Evolutionary conservation across 2,797 vertebrate genomes (phyloP).

Genomic region (Microctenopoma stevenorrisi): DNA sequence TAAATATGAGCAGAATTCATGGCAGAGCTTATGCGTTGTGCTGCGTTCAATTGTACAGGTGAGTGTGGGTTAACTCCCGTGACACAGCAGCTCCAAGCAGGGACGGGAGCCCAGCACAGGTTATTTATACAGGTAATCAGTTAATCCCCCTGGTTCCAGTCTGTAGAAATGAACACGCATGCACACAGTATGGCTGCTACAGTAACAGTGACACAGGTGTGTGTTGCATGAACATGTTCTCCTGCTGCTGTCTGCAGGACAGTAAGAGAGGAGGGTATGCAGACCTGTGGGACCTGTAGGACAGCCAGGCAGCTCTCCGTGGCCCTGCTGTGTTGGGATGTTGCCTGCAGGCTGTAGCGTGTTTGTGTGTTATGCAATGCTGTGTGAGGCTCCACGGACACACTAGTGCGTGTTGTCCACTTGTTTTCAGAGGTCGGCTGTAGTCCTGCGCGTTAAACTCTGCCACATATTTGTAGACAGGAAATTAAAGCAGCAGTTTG

Average conservation of each 20-base stretch:
- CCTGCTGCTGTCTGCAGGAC: slow-evolving; percentile 4
- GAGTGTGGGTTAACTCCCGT: slow-evolving; percentile 39
- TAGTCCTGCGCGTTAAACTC: background rate
- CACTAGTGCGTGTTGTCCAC: too few species aligned
- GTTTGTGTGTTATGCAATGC: background rate
- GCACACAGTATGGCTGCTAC: slow-evolving; percentile 43
- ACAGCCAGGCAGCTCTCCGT: background rate
- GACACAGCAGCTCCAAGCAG: slow-evolving; percentile 60
- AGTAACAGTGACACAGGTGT: slow-evolving; percentile 12
- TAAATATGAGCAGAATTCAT: too few species aligned
- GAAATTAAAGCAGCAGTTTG: slow-evolving; percentile 53
- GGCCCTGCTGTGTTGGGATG: background rate
- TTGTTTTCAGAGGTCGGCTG: background rate
- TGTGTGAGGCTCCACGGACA: too few species aligned
- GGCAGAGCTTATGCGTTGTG: too few species aligned
- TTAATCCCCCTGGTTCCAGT: slow-evolving; percentile 70
- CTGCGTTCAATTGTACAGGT: too few species aligned
- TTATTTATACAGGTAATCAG: slow-evolving; percentile 82
- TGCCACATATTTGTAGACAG: slow-evolving; percentile 13
- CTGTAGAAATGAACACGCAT: slow-evolving; percentile 47
- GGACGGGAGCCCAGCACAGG: slow-evolving; percentile 59
- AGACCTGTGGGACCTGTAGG: slow-evolving; percentile 9
- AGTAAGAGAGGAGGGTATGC: background rate
- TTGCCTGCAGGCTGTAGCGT: background rate
- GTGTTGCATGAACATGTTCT: background rate